Conservation (phyloP, 2,113 vertebrate genomes). For the Chaenogobius annularis region DNA sequence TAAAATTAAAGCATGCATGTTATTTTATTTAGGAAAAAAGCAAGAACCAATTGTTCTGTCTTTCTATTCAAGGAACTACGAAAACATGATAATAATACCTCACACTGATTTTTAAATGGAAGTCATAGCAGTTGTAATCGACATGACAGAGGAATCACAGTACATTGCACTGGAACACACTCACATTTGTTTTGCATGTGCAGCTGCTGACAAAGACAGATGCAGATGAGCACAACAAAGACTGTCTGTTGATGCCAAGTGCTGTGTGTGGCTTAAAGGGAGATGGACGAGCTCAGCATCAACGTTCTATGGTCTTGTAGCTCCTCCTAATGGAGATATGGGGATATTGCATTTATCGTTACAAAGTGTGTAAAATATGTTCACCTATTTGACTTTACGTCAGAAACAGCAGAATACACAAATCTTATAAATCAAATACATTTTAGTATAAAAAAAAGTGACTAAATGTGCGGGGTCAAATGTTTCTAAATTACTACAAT, state of each 20-base stretch:
- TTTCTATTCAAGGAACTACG: not conserved
- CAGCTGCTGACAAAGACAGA: slow-evolving; percentile 24
- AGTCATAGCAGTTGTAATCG: not conserved
- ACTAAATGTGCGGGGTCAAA: too few relatives aligned
- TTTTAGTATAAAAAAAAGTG: too few relatives aligned
- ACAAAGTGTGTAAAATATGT: not conserved
- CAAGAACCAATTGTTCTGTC: not conserved
- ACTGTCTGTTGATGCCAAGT: slow-evolving; percentile 48
- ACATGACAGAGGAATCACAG: not conserved
- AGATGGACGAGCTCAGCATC: slow-evolving; percentile 51
- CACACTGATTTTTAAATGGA: not conserved
- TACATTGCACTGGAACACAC: slow-evolving; percentile 32
- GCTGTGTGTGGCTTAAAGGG: not conserved
- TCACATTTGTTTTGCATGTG: slow-evolving; percentile 41
- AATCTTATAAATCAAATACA: too few relatives aligned
- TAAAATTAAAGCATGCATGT: not conserved
- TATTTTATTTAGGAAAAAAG: not conserved
- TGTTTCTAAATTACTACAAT: too few relatives aligned
- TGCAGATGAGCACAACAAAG: slow-evolving; percentile 44
- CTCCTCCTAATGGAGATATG: slow-evolving; percentile 54
- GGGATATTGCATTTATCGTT: not conserved
- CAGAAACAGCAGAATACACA: not conserved
- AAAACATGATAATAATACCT: not conserved
- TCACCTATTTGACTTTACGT: not conserved
- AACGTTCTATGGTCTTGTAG: slow-evolving; percentile 22